phyloP scores from a whole-genome alignment of 2,113 vertebrate genomes.

The Phrynocephalus versicolor region DNA sequence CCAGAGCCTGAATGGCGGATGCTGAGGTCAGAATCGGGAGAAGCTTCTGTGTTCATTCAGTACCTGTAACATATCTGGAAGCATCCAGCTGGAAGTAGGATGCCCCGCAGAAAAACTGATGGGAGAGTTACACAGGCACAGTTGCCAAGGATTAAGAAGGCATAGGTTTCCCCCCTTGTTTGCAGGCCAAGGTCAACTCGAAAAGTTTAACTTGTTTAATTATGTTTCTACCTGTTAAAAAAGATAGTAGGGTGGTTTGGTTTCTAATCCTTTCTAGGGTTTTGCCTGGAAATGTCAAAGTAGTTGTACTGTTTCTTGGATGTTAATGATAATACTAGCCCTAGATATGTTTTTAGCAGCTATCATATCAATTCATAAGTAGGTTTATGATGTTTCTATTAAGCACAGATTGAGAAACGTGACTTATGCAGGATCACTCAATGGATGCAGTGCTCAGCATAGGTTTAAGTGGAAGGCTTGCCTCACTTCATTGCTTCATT shows the following conservation, averaged over 20 bases:
- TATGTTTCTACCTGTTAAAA: too few species aligned
- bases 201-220: too few species aligned
- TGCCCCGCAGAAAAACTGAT: too few species aligned
- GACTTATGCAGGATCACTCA: not conserved
- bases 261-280: not conserved
- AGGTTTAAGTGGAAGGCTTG: not conserved
- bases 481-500: not conserved
- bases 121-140: too few species aligned
- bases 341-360: not conserved
- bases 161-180: too few species aligned
- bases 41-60: not conserved
- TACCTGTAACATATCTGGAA: not conserved
- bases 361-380: too few species aligned
- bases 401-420: not conserved
- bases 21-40: too few species aligned
- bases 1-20: too few species aligned
- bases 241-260: too few species aligned
- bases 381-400: not conserved
- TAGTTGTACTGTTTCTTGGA: too few species aligned
- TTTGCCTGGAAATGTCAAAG: not conserved
- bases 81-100: not conserved
- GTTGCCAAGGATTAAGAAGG: too few species aligned
- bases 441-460: not conserved
- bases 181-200: too few species aligned
- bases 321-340: not conserved